Conservation (phyloP, 2,888 invertebrate species). For the Hyppa rectilinea region DNA sequence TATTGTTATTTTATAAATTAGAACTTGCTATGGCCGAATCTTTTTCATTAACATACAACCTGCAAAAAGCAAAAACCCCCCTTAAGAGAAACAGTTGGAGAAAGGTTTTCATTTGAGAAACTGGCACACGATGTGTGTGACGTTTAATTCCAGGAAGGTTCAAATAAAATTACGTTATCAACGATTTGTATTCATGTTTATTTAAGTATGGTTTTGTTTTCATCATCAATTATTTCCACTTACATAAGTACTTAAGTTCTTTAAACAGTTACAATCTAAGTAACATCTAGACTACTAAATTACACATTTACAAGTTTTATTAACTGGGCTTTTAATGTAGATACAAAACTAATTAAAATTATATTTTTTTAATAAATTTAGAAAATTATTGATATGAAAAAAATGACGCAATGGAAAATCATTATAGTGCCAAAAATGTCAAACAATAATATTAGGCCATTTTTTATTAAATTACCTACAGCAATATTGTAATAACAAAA, state of each 20-base stretch:
- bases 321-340: constrained; percentile 83
- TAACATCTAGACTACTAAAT: constrained; percentile 89
- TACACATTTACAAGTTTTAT: constrained; percentile 87
- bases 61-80: no score
- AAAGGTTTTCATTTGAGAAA: background rate
- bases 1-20: no score
- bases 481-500: no score
- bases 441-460: constrained; percentile 62
- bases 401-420: constrained; percentile 29
- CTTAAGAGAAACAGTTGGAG: no score
- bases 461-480: constrained; percentile 33
- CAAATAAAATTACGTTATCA: constrained; percentile 64
- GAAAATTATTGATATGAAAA: constrained; percentile 27
- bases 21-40: no score
- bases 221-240: constrained; percentile 73
- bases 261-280: constrained; percentile 88
- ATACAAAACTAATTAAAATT: constrained; percentile 48
- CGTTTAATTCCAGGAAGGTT: background rate
- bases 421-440: constrained; percentile 41
- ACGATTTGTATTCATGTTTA: constrained; percentile 86
- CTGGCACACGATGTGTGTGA: background rate
- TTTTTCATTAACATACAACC: no score
- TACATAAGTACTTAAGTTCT: constrained; percentile 68
- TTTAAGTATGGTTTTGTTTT: constrained; percentile 83
- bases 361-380: constrained; percentile 56